Base-by-base conservation (phyloP, 2,888 invertebrate species). In the Gari tellinella region DNA sequence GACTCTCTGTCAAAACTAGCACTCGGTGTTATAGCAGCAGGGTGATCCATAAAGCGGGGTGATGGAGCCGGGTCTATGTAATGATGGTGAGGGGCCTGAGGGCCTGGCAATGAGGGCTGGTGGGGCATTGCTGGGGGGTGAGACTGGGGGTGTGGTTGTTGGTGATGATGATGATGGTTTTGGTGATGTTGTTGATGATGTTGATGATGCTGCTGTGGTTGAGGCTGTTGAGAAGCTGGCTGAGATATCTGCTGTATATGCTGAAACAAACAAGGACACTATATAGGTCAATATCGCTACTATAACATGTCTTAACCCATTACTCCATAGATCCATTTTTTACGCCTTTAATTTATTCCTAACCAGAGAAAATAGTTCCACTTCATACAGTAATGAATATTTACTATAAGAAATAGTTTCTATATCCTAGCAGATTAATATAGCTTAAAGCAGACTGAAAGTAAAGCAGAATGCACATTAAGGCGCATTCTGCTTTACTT, bases 1-100 rank as follows among this genome's bases (percentile, higher is more conserved):
- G 87, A 86, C 48, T 87, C 88, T 15, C 80, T 76, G 53, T 88
- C 86, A 45, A 86, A 78, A 69, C 84, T 74, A 40, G 78, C 80
- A 61, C 75, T 79, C 41, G 80, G 84, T 48, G 77, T 69, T 19
- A 81, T 66, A 0, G 75, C 77, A 12, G 79, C 76, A 37, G 80
- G 81, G 49, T 76, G 75, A 15, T 79, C 72, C 41, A 74, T 63
- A 51, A 55, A 67, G 40, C 65, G 26, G 12, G 68, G 76, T 14
- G 76, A 72, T 25, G 62, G 70, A 26, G 25, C 66, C 21, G 53
- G 51, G 15, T 81, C 77, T 52, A 72, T 58, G 48, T 66, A 73
- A 49, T 73, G 66, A 19, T 66, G 72, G 53, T 76, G 53, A 21
- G 65, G 31, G 56, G 61, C 64, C 26, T 65, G 57, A 1, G 60